A percentile compares a stretch with the other conserved stretches of the same genome.
phyloP scores from a whole-genome alignment of 2,113 vertebrate genomes.

The Vulpes lagopus region DNA sequence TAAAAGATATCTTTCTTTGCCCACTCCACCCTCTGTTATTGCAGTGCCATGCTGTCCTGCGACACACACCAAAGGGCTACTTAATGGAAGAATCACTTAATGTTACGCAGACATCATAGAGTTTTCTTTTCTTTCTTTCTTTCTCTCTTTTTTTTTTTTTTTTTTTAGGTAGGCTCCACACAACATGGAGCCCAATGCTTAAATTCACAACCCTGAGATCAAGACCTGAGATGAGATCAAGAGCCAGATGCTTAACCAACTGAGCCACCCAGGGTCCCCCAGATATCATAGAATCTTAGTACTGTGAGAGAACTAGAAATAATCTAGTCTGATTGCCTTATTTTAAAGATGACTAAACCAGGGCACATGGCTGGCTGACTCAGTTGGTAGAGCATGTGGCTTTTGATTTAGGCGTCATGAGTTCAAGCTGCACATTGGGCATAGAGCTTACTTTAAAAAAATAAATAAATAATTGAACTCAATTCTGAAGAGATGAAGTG shows the following conservation, averaged over 20 bases:
- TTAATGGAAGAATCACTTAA: background rate
- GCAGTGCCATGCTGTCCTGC: background rate
- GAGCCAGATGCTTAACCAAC: background rate
- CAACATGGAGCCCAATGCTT: background rate
- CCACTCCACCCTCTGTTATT: accelerated
- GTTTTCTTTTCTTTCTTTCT: background rate
- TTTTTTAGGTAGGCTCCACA: background rate
- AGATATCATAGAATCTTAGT: background rate
- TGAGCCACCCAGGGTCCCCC: too few species aligned
- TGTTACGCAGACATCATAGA: background rate
- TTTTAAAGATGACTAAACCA: background rate
- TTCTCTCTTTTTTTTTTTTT: too few species aligned
- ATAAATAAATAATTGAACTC: background rate
- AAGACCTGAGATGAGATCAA: background rate
- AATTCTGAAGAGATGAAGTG: background rate
- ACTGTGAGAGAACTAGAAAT: background rate
- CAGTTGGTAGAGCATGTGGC: background rate
- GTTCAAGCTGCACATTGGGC: background rate
- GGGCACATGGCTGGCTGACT: background rate
- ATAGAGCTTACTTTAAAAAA: background rate
- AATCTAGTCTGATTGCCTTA: background rate
- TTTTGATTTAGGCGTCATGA: background rate
- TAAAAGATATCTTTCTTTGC: background rate
- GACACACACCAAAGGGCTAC: background rate
- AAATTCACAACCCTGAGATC: background rate